These are phyloP conservation scores for Cyphomyrmex costatus DNA, from an alignment of 1,140 invertebrate genomes.

Conservation along the genomic window DNA sequence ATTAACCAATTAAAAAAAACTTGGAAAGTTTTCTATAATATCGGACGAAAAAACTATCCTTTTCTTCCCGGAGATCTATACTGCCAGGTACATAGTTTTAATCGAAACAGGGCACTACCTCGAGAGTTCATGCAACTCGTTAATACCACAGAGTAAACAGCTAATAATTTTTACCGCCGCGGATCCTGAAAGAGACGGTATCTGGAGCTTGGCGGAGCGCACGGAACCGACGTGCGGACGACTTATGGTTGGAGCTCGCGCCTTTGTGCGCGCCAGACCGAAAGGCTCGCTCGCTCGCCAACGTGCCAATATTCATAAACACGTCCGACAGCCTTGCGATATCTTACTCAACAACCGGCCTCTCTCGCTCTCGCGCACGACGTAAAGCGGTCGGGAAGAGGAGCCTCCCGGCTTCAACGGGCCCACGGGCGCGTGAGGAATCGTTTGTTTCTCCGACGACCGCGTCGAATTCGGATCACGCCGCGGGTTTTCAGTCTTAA, in stretches of 20 bases:
- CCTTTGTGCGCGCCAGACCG: constrained; percentile 55
- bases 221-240: constrained; percentile 14
- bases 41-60: background rate
- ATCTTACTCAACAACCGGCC: constrained; percentile 68
- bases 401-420: constrained; percentile 17
- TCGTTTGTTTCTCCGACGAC: constrained; percentile 60
- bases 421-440: background rate
- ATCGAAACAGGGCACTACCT: background rate
- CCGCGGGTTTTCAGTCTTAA: constrained; percentile 14
- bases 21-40: background rate
- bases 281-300: constrained; percentile 68
- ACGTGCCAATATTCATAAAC: constrained; percentile 77
- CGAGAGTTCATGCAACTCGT: constrained; percentile 11
- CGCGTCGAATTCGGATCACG: constrained; percentile 61
- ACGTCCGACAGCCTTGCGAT: constrained; percentile 69
- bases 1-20: background rate
- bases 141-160: constrained; percentile 23
- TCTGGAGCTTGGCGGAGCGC: constrained; percentile 33
- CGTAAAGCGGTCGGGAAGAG: constrained; percentile 4
- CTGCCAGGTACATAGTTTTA: background rate
- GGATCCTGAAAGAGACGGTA: background rate
- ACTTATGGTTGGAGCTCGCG: constrained; percentile 65
- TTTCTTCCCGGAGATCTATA: background rate
- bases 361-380: constrained; percentile 26
- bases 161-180: constrained; percentile 32